Evolutionary conservation across 2,888 invertebrate genomes (phyloP).

Genomic region (Temnothorax rugatulus): DNA sequence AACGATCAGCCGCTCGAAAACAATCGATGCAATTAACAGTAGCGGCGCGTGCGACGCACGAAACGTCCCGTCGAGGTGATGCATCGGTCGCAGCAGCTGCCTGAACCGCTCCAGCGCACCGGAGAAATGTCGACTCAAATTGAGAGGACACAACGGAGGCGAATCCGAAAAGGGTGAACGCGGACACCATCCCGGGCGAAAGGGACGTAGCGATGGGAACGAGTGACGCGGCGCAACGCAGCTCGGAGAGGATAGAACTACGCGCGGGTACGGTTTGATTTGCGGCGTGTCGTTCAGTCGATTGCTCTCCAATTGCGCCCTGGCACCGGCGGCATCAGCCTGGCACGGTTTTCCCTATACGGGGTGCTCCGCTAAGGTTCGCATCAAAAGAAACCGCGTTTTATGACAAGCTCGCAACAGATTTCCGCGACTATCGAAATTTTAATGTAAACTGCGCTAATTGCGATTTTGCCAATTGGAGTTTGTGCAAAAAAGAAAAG

Average conservation of each 20-base stretch:
- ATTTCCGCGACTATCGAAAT: not conserved
- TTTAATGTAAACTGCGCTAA: not conserved
- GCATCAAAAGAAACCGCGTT: not conserved
- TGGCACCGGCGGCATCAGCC: constrained; percentile 79
- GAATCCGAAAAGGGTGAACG: constrained; percentile 41
- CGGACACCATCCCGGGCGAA: constrained; percentile 16
- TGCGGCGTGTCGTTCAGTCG: constrained; percentile 85
- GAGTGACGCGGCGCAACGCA: constrained; percentile 57
- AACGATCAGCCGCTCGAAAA: constrained; percentile 75
- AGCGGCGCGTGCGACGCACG: constrained; percentile 78
- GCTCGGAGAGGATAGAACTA: constrained; percentile 63
- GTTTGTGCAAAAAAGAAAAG: not conserved
- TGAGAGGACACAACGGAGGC: constrained; percentile 69
- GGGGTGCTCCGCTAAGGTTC: constrained; percentile 37
- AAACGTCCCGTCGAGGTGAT: constrained; percentile 71
- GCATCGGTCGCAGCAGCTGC: constrained; percentile 80
- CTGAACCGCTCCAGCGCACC: constrained; percentile 74
- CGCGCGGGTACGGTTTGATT: constrained; percentile 82
- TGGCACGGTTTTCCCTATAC: constrained; percentile 67
- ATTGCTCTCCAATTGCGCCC: constrained; percentile 85
- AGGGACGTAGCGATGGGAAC: constrained; percentile 40
- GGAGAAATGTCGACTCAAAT: constrained; percentile 80
- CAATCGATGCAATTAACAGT: constrained; percentile 84
- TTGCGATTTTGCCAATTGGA: not conserved
- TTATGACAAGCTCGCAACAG: not conserved